phyloP scores from a whole-genome alignment of 2,797 vertebrate species.

The Periparus ater region DNA sequence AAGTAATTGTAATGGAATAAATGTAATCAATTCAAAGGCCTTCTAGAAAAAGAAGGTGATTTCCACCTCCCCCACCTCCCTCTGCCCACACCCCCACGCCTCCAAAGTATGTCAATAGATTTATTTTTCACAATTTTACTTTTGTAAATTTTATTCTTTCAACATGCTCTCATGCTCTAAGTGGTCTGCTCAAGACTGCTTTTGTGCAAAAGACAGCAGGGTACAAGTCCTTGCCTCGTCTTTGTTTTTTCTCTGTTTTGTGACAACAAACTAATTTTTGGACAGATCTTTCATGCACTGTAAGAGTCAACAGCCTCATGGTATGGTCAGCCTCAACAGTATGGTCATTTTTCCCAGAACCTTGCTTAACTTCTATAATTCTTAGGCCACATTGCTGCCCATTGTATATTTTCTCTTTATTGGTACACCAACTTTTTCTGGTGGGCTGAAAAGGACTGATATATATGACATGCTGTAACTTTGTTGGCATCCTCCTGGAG shows the following conservation, averaged over 20 bases:
- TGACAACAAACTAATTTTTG: background rate
- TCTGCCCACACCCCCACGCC: accelerated
- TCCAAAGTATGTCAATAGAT: background rate
- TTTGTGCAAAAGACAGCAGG: background rate
- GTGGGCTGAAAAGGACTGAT: background rate
- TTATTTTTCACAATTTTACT: background rate
- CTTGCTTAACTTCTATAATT: background rate
- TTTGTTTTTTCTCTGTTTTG: background rate
- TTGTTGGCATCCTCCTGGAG: background rate
- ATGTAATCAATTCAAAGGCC: background rate
- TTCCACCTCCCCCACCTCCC: accelerated
- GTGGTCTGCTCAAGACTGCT: background rate
- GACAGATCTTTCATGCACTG: background rate
- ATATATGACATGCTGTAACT: background rate
- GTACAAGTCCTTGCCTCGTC: background rate
- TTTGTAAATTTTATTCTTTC: background rate
- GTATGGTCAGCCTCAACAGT: no score
- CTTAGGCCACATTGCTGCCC: background rate
- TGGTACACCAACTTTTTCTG: background rate
- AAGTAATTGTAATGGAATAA: background rate
- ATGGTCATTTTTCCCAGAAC: background rate
- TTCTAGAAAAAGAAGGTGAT: background rate
- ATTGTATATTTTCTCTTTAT: background rate
- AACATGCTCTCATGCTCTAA: background rate
- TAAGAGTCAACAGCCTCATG: background rate